phyloP scores from a whole-genome alignment of 2,113 vertebrate genomes.

The Seriola dumerili region DNA sequence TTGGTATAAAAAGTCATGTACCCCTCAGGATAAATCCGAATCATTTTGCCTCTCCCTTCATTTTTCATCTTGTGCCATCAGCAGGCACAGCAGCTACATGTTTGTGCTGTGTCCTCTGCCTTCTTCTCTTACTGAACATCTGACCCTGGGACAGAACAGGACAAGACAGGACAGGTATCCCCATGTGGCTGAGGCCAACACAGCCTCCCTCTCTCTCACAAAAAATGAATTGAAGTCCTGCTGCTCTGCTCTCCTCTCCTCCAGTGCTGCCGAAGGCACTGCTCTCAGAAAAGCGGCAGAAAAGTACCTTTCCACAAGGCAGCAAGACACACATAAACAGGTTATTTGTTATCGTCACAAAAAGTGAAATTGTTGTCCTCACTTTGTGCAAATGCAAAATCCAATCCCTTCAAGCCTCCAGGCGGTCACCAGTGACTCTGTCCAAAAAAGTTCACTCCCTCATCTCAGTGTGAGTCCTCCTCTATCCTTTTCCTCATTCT shows the following conservation, averaged over 20 bases:
- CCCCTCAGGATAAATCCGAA: not conserved
- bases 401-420: slow-evolving; percentile 28
- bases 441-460: slow-evolving; percentile 25
- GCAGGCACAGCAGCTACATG: not conserved
- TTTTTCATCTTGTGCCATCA: not conserved
- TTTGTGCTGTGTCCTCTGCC: slow-evolving; percentile 31
- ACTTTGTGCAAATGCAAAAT: slow-evolving; percentile 28
- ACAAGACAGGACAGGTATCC: slow-evolving; percentile 45
- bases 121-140: slow-evolving; percentile 18
- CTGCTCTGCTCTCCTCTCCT: slow-evolving; percentile 38
- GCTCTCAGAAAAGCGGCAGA: slow-evolving; percentile 22
- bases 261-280: slow-evolving; percentile 16
- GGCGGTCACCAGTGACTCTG: slow-evolving; percentile 11
- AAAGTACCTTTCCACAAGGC: slow-evolving; percentile 42
- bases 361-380: slow-evolving; percentile 42
- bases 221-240: slow-evolving; percentile 18
- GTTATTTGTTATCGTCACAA: slow-evolving; percentile 47
- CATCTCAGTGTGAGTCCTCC: slow-evolving; percentile 22
- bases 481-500: slow-evolving; percentile 22
- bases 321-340: slow-evolving; percentile 8
- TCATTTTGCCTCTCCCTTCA: not conserved
- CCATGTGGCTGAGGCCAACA: slow-evolving; percentile 28
- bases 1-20: not conserved
- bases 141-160: slow-evolving; percentile 37
- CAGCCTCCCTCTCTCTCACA: slow-evolving; percentile 17